phyloP scores from a whole-genome alignment of 1,140 invertebrate genomes.

The Charaxes varanes region DNA sequence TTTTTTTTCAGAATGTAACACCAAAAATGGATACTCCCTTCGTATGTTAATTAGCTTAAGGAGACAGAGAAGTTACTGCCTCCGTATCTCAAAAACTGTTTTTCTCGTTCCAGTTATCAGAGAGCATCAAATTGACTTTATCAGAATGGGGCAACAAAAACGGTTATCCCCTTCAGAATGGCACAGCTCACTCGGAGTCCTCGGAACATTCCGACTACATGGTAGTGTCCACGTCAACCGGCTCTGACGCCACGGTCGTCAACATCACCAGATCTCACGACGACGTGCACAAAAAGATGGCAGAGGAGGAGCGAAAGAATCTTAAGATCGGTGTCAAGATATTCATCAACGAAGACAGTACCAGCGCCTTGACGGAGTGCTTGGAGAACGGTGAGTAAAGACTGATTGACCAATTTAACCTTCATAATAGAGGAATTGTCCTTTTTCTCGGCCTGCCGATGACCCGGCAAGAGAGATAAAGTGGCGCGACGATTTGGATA shows the following conservation, averaged over 20 bases:
- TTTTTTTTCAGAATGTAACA: too few relatives aligned
- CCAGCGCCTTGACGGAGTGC: slow-evolving; percentile 70
- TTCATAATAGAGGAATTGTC: too few relatives aligned
- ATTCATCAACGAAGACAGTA: slow-evolving; percentile 77
- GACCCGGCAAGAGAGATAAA: too few relatives aligned
- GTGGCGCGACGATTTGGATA: too few relatives aligned
- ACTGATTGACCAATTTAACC: too few relatives aligned
- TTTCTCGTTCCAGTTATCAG: slow-evolving; percentile 76
- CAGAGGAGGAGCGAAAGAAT: slow-evolving; percentile 76
- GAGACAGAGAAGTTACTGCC: too few relatives aligned
- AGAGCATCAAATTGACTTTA: slow-evolving; percentile 81
- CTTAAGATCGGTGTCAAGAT: slow-evolving; percentile 80
- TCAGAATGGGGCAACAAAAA: slow-evolving; percentile 69
- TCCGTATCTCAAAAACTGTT: slow-evolving; percentile 1
- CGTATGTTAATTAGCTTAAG: too few relatives aligned
- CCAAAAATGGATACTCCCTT: too few relatives aligned
- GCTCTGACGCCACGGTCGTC: slow-evolving; percentile 40
- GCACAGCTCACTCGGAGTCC: slow-evolving; percentile 22
- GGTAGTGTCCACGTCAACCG: slow-evolving; percentile 36
- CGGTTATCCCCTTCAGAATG: slow-evolving; percentile 37
- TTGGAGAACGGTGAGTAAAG: slow-evolving; percentile 73
- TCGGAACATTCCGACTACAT: slow-evolving; percentile 46
- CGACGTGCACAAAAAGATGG: slow-evolving; percentile 75
- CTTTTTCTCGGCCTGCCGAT: too few relatives aligned
- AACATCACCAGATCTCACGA: slow-evolving; percentile 71